Percentiles rank a stretch among this genome's conserved stretches.
Evolutionary conservation across 53 echinoderm and acorn worm genomes (phyloP).

Genomic region (Crossaster papposus): DNA sequence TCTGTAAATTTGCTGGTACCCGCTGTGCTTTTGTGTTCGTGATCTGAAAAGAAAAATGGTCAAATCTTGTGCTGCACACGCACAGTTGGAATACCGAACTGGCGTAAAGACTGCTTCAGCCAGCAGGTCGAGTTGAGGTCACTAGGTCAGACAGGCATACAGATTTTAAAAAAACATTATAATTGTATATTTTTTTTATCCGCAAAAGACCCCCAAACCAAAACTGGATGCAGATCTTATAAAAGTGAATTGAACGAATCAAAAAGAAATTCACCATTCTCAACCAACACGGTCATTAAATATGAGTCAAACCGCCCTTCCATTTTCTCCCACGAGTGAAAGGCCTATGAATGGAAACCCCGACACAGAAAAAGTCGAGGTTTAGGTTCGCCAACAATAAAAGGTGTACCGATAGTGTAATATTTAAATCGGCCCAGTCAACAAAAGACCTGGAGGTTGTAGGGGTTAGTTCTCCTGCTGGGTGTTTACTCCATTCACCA

Average conservation of each 20-base stretch:
- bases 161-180: neutral
- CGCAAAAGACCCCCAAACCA: neutral
- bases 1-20: too few species aligned
- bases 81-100: too few species aligned
- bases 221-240: neutral
- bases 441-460: neutral
- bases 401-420: slow-evolving; percentile 12
- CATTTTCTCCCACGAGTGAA: slow-evolving; percentile 16
- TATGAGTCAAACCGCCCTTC: neutral
- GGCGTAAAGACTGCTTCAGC: neutral
- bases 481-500: neutral
- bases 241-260: neutral
- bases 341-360: slow-evolving; percentile 14
- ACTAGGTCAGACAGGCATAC: neutral
- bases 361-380: neutral
- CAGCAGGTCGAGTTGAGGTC: neutral
- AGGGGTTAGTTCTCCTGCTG: neutral
- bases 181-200: neutral
- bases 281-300: slow-evolving; percentile 26
- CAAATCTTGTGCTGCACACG: too few species aligned
- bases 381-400: slow-evolving; percentile 14
- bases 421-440: slow-evolving; percentile 42
- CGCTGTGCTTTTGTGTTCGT: too few species aligned
- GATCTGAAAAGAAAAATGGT: too few species aligned
- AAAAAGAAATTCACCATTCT: neutral